Evolutionary conservation across 2,888 invertebrate species (phyloP).

Genomic region (Dorcus parallelipipedus): DNA sequence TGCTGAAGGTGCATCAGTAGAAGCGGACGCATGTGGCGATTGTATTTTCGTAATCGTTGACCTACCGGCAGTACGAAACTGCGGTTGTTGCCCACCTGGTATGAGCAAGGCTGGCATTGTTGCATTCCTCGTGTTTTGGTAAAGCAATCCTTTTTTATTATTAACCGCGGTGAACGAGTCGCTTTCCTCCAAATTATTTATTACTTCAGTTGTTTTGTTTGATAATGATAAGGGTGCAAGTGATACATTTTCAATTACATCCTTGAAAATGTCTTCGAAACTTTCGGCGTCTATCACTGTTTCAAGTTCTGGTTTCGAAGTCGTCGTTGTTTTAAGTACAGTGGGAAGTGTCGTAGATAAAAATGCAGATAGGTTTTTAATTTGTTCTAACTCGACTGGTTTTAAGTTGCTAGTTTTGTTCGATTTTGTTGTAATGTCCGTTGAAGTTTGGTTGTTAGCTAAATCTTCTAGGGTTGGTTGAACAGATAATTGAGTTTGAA

Average conservation of each 20-base stretch:
- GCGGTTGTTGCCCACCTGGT: slow-evolving; percentile 57
- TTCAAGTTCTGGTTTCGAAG: slow-evolving; percentile 16
- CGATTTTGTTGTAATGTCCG: slow-evolving; percentile 5
- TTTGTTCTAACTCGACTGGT: slow-evolving; percentile 19
- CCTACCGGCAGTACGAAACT: slow-evolving; percentile 48
- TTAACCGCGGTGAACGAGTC: not conserved
- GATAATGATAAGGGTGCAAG: slow-evolving; percentile 13
- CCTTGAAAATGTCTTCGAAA: slow-evolving; percentile 33
- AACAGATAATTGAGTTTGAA: slow-evolving; percentile 15
- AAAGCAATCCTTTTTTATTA: not conserved
- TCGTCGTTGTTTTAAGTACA: not conserved
- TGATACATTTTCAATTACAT: slow-evolving; percentile 28
- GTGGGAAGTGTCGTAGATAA: slow-evolving; percentile 17
- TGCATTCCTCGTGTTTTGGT: slow-evolving; percentile 14
- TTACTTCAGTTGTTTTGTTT: not conserved
- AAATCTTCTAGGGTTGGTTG: slow-evolving; percentile 13
- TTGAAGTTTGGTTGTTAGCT: not conserved
- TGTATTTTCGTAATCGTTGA: slow-evolving; percentile 62
- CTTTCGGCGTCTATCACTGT: slow-evolving; percentile 9
- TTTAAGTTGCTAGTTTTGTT: slow-evolving; percentile 18
- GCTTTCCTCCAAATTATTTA: not conserved
- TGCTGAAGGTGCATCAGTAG: slow-evolving; percentile 25
- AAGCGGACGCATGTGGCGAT: slow-evolving; percentile 43
- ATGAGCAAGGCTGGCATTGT: slow-evolving; percentile 59
- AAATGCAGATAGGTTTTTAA: slow-evolving; percentile 17